Evolutionary conservation across 2,888 invertebrate species (phyloP).

Genomic region (Limnephilus rhombicus): DNA sequence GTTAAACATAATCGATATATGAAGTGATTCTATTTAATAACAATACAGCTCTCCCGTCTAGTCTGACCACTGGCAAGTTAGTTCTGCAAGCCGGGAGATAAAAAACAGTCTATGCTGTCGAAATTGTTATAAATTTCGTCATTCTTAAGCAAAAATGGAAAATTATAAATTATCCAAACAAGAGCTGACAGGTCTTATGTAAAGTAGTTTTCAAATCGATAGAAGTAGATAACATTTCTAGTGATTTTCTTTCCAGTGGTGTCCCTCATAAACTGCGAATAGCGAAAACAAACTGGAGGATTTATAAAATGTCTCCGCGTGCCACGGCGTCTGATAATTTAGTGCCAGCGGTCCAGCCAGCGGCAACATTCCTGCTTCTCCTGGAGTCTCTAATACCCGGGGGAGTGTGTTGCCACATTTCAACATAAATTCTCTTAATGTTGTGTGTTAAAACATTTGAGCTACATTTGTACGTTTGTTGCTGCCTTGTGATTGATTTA

Average conservation of each 20-base stretch:
- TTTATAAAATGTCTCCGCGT: slow-evolving; percentile 46
- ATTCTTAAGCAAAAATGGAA: too few species aligned
- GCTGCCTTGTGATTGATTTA: not conserved
- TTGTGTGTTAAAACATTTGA: not conserved
- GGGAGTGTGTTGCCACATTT: not conserved
- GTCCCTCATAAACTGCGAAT: not conserved
- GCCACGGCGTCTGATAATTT: slow-evolving; percentile 21
- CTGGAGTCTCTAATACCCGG: not conserved
- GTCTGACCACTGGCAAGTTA: too few species aligned
- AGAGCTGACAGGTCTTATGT: not conserved
- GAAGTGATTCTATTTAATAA: too few species aligned
- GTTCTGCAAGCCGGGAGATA: too few species aligned
- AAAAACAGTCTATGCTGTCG: too few species aligned
- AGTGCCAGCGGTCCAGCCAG: not conserved
- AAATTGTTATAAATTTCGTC: too few species aligned
- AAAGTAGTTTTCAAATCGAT: not conserved
- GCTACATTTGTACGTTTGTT: not conserved
- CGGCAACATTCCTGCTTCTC: not conserved
- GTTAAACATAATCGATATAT: too few species aligned
- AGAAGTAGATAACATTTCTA: not conserved
- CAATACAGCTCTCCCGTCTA: too few species aligned
- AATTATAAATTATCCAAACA: too few species aligned
- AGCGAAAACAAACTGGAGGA: slow-evolving; percentile 48
- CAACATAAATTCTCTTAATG: not conserved
- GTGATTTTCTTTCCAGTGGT: not conserved